A percentile compares a stretch with the other conserved stretches of the same genome.
Evolutionary conservation across 1,140 invertebrate genomes (phyloP).

Genomic region (Danaus melanippus): DNA sequence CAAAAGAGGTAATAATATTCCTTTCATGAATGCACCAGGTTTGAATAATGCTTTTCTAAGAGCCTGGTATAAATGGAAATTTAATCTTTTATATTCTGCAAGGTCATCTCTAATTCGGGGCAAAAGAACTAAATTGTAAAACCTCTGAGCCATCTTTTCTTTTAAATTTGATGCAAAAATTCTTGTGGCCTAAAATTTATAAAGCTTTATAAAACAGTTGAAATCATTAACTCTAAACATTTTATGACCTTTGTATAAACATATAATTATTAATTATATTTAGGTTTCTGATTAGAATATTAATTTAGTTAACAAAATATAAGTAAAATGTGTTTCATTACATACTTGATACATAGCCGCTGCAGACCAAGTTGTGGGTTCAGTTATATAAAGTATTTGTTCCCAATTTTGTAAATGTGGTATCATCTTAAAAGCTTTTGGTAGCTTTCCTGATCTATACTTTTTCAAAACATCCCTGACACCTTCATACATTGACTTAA

Average conservation of each 20-base stretch:
- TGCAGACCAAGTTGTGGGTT: constrained; percentile 87
- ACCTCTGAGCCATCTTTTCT: constrained; percentile 96
- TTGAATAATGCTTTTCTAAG: constrained; percentile 95
- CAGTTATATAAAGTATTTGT: constrained; percentile 91
- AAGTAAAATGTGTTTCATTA: too few relatives aligned
- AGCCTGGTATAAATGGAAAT: constrained; percentile 96
- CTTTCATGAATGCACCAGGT: constrained; percentile 99
- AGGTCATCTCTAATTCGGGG: constrained; percentile 97
- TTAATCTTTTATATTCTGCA: constrained; percentile 94
- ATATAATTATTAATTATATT: too few relatives aligned
- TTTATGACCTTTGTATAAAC: too few relatives aligned
- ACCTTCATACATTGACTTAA: constrained; percentile 89
- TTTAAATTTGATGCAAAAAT: constrained; percentile 98
- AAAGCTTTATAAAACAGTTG: not conserved
- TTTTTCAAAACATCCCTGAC: constrained; percentile 88
- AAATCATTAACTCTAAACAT: too few relatives aligned
- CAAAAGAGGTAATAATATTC: constrained; percentile 91
- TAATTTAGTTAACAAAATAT: too few relatives aligned
- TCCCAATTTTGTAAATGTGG: constrained; percentile 97
- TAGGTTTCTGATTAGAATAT: too few relatives aligned
- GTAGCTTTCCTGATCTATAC: constrained; percentile 96
- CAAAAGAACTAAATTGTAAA: constrained; percentile 94
- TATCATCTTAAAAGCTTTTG: constrained; percentile 98
- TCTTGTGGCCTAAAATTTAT: constrained; percentile 83
- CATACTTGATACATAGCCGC: constrained; percentile 92